These are phyloP conservation scores for Aspidiotus destructor DNA, from an alignment of 2,888 invertebrate species.

Conservation along the genomic window DNA sequence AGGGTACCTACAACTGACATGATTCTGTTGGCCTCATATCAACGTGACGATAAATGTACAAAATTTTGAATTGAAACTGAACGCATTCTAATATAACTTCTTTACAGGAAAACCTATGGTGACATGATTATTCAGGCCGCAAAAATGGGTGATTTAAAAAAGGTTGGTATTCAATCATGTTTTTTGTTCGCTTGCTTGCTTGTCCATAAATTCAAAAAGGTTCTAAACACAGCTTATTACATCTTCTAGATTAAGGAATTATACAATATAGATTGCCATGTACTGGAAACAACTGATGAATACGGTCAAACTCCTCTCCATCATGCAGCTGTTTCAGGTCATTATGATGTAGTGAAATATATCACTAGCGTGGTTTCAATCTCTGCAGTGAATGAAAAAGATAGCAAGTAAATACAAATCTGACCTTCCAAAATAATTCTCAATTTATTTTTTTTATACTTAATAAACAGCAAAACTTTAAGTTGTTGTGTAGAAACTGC, in stretches of 20 bases:
- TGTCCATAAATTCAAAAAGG: neutral
- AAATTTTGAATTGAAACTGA: too few species aligned
- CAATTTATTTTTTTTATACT: too few species aligned
- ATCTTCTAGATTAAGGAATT: neutral
- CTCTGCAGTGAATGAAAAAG: neutral
- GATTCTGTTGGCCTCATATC: too few species aligned
- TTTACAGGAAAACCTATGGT: constrained; percentile 41
- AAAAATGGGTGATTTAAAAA: constrained; percentile 68
- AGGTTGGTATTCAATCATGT: constrained; percentile 47
- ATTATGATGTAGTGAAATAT: neutral
- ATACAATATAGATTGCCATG: neutral
- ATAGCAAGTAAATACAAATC: neutral
- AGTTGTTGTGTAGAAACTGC: too few species aligned
- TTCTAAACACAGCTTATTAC: neutral
- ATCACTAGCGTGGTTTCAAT: too few species aligned
- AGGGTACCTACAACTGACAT: too few species aligned
- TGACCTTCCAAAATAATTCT: too few species aligned
- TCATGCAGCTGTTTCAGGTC: neutral
- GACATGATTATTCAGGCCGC: constrained; percentile 74
- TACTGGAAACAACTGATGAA: neutral
- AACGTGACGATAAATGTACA: too few species aligned
- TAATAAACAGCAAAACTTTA: too few species aligned
- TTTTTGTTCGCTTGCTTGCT: neutral
- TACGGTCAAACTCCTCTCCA: neutral
- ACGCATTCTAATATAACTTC: too few species aligned